Conservation (phyloP, 2,888 invertebrate genomes). For the Cynaeus angustus region DNA sequence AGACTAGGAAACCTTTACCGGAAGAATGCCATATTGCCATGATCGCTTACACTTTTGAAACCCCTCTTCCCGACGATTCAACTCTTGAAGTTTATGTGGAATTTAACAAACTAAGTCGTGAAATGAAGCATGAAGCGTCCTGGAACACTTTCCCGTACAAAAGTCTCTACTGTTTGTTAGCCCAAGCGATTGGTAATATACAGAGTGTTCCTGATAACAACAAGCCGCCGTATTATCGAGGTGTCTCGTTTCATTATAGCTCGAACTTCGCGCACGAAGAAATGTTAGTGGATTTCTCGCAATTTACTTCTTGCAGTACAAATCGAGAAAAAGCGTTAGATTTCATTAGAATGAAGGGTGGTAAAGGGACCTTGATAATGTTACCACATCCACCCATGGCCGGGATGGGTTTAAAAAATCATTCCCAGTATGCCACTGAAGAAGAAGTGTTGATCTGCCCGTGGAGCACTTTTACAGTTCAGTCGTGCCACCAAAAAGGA, state of each 20-base stretch:
- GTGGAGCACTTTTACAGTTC: constrained; percentile 7
- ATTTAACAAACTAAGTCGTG: background rate
- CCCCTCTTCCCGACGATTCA: background rate
- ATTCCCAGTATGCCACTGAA: background rate
- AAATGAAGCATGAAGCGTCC: constrained; percentile 3
- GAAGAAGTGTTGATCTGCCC: constrained; percentile 10
- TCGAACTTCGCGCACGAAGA: background rate
- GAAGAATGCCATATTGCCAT: constrained; percentile 9
- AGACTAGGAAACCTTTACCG: background rate
- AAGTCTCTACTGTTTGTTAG: constrained; percentile 10
- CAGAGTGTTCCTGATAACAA: constrained; percentile 10
- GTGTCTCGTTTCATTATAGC: background rate
- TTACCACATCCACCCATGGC: constrained; percentile 5
- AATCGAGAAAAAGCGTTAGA: background rate
- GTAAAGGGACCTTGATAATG: constrained; percentile 3
- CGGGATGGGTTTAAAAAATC: constrained; percentile 1
- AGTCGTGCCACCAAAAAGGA: background rate
- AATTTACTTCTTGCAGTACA: background rate
- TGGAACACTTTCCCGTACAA: constrained; percentile 13
- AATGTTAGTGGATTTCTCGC: constrained; percentile 2
- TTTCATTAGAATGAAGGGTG: constrained; percentile 1
- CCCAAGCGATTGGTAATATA: background rate
- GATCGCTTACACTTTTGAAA: constrained; percentile 10
- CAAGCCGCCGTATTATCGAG: constrained; percentile 1
- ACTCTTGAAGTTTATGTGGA: constrained; percentile 6